phyloP scores from a whole-genome alignment of 2,888 invertebrate species.

The Yponomeuta sedellus region DNA sequence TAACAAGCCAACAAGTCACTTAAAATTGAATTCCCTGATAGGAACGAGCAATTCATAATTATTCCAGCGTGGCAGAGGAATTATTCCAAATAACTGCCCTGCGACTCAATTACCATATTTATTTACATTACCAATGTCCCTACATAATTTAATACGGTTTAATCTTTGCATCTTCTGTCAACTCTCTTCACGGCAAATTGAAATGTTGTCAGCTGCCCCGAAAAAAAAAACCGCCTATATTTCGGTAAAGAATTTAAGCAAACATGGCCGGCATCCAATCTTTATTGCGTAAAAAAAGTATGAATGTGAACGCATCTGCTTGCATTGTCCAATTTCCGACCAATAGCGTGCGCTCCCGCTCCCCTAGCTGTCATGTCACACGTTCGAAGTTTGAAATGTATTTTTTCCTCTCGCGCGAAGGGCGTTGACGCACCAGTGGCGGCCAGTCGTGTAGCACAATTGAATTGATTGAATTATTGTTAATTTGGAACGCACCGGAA shows the following conservation, averaged over 20 bases:
- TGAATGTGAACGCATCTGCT: conserved; percentile 60
- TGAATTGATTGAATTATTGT: conserved; percentile 72
- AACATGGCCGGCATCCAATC: conserved; percentile 54
- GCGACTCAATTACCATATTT: conserved; percentile 25
- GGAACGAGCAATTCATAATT: conserved; percentile 46
- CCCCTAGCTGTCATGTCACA: conserved; percentile 69
- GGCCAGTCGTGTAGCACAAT: conserved; percentile 64
- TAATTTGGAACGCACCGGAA: conserved; percentile 52
- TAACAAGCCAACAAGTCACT: conserved; percentile 21
- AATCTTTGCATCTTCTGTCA: conserved; percentile 56
- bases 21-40: conserved; percentile 32
- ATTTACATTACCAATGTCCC: conserved; percentile 34
- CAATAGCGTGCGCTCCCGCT: conserved; percentile 61
- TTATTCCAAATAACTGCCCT: conserved; percentile 32
- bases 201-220: conserved; percentile 53
- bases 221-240: conserved; percentile 35
- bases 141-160: conserved; percentile 34
- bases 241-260: conserved; percentile 55
- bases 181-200: conserved; percentile 50
- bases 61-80: not conserved
- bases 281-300: conserved; percentile 33
- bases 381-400: conserved; percentile 54
- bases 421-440: conserved; percentile 64
- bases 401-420: conserved; percentile 51
- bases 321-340: conserved; percentile 66